A percentile compares a stretch with the other conserved stretches of the same genome.
phyloP scores from a whole-genome alignment of 1,140 invertebrate species.

The Bombus vancouverensis region DNA sequence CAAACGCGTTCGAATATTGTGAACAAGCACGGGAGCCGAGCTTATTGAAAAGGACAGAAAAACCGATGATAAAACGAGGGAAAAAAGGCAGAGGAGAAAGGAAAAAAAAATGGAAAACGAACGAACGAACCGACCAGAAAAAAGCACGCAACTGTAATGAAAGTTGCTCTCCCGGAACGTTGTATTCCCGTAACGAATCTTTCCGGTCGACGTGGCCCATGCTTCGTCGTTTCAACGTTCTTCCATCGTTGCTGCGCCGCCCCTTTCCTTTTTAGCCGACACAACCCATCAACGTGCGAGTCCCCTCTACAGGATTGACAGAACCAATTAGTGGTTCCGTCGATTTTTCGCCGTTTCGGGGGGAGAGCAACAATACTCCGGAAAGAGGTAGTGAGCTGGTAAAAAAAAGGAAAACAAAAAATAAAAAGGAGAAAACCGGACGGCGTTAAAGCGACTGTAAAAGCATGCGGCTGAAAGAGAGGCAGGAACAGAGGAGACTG shows the following conservation, averaged over 20 bases:
- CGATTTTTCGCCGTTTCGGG: constrained; percentile 63
- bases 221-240: constrained; percentile 44
- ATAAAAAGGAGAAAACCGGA: neutral
- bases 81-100: neutral
- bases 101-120: neutral
- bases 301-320: constrained; percentile 61
- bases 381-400: constrained; percentile 7
- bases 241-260: neutral
- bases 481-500: neutral
- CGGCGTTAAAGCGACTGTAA: neutral
- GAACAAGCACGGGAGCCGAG: neutral
- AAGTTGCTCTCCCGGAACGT: constrained; percentile 43
- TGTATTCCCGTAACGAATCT: constrained; percentile 52
- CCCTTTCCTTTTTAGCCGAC: neutral
- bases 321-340: constrained; percentile 70
- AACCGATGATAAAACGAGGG: constrained; percentile 16
- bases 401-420: constrained; percentile 3
- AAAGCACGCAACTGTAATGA: constrained; percentile 41
- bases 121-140: neutral
- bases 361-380: constrained; percentile 48
- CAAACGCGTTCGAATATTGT: neutral
- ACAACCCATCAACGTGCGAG: neutral
- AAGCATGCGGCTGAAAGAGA: neutral
- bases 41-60: constrained; percentile 23
- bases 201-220: constrained; percentile 51